Conservation (phyloP, 2,113 vertebrate genomes). For the Cavia aperea region DNA sequence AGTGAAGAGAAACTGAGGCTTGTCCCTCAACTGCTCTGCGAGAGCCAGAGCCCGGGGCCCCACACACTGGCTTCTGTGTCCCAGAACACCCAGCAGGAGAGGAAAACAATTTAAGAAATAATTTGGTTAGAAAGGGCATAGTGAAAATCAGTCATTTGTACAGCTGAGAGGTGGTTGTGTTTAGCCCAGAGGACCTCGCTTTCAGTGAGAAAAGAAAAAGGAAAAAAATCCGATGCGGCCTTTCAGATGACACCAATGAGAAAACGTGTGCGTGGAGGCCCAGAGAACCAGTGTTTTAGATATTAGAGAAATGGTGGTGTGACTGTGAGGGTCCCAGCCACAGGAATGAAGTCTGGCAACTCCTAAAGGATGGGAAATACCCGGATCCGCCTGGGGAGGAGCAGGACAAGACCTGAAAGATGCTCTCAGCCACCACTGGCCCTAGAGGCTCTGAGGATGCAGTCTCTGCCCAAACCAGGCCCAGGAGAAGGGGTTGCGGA, state of each 20-base stretch:
- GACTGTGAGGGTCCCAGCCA: background rate
- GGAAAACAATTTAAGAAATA: constrained; percentile 17
- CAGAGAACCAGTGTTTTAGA: background rate
- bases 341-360: background rate
- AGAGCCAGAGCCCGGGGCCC: background rate
- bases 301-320: background rate
- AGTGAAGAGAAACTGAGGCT: background rate
- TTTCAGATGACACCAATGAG: constrained; percentile 21
- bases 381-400: background rate
- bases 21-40: background rate
- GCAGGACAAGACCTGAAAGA: background rate
- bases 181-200: constrained; percentile 9
- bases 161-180: background rate
- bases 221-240: background rate
- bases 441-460: background rate
- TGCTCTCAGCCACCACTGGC: background rate
- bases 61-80: background rate
- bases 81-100: background rate
- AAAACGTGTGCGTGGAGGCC: background rate
- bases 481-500: background rate
- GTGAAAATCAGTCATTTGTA: constrained; percentile 37
- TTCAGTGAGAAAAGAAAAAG: background rate
- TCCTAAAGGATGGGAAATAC: background rate
- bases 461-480: background rate
- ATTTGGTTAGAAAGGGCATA: background rate